Percentiles rank a stretch among this genome's conserved stretches.
Evolutionary conservation across 2,113 vertebrate species (phyloP).

Genomic region (Leiothrix lutea): DNA sequence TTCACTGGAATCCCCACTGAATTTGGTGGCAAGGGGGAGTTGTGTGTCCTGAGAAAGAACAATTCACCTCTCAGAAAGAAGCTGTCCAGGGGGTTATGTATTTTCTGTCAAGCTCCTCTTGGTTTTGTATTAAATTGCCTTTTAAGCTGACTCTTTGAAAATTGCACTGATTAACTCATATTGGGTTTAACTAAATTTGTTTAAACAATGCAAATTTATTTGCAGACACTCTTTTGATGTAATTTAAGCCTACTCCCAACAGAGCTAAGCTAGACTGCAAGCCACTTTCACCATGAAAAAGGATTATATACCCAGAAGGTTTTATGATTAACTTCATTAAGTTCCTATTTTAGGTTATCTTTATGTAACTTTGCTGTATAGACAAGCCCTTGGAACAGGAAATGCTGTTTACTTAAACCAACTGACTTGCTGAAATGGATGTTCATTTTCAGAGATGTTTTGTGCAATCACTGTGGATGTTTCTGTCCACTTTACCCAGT

Average conservation of each 20-base stretch:
- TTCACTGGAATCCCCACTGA: background rate
- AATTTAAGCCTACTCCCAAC: background rate
- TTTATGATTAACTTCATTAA: constrained; percentile 16
- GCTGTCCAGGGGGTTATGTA: background rate
- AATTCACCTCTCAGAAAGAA: background rate
- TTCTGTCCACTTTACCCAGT: background rate
- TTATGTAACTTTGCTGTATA: background rate
- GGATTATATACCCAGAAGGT: constrained; percentile 10
- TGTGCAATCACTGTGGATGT: background rate
- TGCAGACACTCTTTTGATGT: constrained; percentile 36
- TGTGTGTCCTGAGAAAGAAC: background rate
- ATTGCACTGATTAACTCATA: constrained; percentile 50
- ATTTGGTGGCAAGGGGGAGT: background rate
- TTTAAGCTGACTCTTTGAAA: constrained; percentile 7
- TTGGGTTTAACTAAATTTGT: constrained; percentile 47
- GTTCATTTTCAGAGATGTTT: background rate
- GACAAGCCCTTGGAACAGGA: background rate
- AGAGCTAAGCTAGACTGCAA: background rate
- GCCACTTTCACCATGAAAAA: background rate
- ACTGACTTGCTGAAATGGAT: background rate
- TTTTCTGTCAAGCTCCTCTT: background rate
- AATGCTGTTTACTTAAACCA: background rate
- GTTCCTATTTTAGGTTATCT: constrained; percentile 15
- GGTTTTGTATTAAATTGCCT: background rate
- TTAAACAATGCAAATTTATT: constrained; percentile 45